A percentile compares a stretch with the other conserved stretches of the same genome.
Evolutionary conservation across 2,797 vertebrate species (phyloP).

Genomic region (Geotrypetes seraphini): DNA sequence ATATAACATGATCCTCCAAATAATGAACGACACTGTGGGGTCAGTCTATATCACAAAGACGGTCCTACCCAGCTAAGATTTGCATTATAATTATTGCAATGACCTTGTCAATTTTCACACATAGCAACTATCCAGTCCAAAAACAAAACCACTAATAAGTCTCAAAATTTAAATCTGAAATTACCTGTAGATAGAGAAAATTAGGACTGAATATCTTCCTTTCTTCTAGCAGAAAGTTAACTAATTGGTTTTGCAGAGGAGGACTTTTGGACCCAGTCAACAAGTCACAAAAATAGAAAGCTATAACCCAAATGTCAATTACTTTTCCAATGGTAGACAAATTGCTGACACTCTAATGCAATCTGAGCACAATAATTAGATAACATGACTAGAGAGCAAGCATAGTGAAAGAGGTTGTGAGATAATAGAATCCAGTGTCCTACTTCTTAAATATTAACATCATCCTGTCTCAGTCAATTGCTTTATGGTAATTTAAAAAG

Average conservation of each 20-base stretch:
- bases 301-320: constrained; percentile 64
- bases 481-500: constrained; percentile 65
- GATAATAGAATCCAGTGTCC: constrained; percentile 65
- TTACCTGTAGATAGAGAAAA: constrained; percentile 16
- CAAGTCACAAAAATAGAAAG: constrained; percentile 52
- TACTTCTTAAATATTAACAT: constrained; percentile 67
- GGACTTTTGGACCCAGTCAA: constrained; percentile 41
- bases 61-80: too few species aligned
- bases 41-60: too few species aligned
- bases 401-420: constrained; percentile 60
- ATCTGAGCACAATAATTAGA: constrained; percentile 67
- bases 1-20: too few species aligned
- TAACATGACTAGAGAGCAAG: constrained; percentile 60
- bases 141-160: too few species aligned
- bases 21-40: too few species aligned
- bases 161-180: constrained; percentile 42
- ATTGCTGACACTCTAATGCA: constrained; percentile 60
- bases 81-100: constrained; percentile 17
- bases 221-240: constrained; percentile 38
- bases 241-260: constrained; percentile 50
- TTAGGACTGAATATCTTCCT: constrained; percentile 16
- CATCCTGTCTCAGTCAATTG: constrained; percentile 57
- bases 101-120: constrained; percentile 19
- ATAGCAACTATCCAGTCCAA: constrained; percentile 35
- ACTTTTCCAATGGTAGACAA: constrained; percentile 58